Conservation (phyloP, 2,797 vertebrate species). For the Acipenser ruthenus region DNA sequence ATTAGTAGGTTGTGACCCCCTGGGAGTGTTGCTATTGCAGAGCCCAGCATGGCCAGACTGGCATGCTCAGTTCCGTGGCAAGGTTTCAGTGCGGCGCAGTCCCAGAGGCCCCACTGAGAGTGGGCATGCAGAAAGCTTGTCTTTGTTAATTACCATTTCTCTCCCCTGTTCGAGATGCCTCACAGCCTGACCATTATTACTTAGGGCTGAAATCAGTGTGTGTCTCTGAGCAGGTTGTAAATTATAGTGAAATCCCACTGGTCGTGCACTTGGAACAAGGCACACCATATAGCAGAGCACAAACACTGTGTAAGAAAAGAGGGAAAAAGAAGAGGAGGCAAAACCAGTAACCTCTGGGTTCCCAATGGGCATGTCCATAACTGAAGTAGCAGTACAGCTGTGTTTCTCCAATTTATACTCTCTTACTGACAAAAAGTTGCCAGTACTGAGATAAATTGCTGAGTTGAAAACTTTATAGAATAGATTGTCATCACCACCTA, state of each 20-base stretch:
- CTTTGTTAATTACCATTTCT: not conserved
- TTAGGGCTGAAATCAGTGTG: not conserved
- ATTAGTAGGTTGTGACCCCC: not conserved
- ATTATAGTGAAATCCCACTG: not conserved
- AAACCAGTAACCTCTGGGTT: not conserved
- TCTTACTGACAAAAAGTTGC: too few species aligned
- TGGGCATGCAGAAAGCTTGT: not conserved
- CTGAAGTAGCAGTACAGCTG: not conserved
- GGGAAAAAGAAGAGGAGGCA: not conserved
- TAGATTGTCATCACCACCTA: too few species aligned
- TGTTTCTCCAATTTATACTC: not conserved
- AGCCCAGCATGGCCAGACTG: not conserved
- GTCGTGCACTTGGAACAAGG: not conserved
- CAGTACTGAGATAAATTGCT: too few species aligned
- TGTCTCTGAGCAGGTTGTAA: not conserved
- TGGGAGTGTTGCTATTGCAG: not conserved
- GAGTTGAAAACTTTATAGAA: too few species aligned
- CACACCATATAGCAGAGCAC: not conserved
- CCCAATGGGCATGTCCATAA: not conserved
- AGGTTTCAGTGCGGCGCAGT: not conserved
- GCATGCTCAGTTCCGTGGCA: not conserved
- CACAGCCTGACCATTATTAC: not conserved
- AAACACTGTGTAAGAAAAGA: not conserved
- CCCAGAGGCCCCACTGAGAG: not conserved
- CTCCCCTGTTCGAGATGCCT: not conserved